Conservation (phyloP, 2,888 invertebrate species). For the Podabrus alpinus region DNA sequence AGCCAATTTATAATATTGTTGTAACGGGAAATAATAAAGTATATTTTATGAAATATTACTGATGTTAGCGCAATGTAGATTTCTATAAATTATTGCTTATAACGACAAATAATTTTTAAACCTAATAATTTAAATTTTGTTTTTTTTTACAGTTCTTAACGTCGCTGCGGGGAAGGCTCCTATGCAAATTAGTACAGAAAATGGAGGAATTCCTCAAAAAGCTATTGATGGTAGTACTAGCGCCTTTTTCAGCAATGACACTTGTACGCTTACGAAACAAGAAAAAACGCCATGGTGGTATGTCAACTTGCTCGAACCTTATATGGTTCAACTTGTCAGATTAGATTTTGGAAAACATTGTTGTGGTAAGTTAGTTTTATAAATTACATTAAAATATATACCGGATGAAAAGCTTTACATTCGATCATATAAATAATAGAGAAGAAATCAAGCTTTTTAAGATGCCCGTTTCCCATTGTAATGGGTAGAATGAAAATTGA, state of each 20-base stretch:
- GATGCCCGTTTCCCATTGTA: no score
- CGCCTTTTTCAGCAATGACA: constrained; percentile 77
- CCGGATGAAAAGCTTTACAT: no score
- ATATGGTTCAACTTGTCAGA: constrained; percentile 91
- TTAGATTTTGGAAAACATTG: constrained; percentile 90
- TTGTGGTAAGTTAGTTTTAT: constrained; percentile 71
- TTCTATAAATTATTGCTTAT: background rate
- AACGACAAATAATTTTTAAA: background rate
- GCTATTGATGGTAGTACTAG: constrained; percentile 91
- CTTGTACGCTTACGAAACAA: constrained; percentile 83
- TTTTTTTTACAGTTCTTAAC: constrained; percentile 74
- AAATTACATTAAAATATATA: background rate
- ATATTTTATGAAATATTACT: background rate
- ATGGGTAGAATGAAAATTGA: no score
- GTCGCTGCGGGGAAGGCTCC: constrained; percentile 94
- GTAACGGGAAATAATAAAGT: background rate
- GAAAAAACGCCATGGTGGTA: constrained; percentile 95
- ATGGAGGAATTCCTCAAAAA: constrained; percentile 84
- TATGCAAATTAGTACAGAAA: constrained; percentile 87
- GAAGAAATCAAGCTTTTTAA: no score
- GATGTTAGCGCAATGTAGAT: no score
- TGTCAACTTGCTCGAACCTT: constrained; percentile 90
- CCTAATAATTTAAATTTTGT: constrained; percentile 26
- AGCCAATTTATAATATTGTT: background rate
- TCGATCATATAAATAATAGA: no score